Conservation (phyloP, 2,888 invertebrate genomes). For the Caenorhabditis doughertyi region DNA sequence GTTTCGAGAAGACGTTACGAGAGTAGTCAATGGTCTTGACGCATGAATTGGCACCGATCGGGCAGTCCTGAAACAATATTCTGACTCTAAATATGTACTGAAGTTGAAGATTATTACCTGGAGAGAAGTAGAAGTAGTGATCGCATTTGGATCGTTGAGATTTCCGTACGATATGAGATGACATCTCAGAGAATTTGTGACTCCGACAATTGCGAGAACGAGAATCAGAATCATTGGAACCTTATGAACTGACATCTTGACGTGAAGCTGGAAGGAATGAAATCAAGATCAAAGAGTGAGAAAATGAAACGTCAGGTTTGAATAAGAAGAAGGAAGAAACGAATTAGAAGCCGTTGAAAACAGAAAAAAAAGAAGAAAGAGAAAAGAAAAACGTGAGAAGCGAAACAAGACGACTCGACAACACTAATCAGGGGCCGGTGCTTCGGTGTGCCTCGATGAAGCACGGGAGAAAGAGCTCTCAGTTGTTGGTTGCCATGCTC, state of each 20-base stretch:
- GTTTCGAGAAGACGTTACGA: slow-evolving; percentile 56
- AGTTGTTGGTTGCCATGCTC: slow-evolving; percentile 61
- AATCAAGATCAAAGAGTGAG: background rate
- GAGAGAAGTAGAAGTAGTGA: slow-evolving; percentile 57
- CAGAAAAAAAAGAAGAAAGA: slow-evolving; percentile 11
- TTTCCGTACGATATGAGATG: slow-evolving; percentile 51
- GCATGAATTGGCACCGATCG: slow-evolving; percentile 61
- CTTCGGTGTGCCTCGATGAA: slow-evolving; percentile 1
- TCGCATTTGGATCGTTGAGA: slow-evolving; percentile 45
- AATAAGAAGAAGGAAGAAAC: slow-evolving; percentile 19
- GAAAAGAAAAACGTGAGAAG: slow-evolving; percentile 14
- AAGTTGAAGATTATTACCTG: slow-evolving; percentile 36
- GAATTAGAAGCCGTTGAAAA: slow-evolving; percentile 25
- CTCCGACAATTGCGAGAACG: slow-evolving; percentile 18
- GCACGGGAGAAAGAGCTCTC: slow-evolving; percentile 16
- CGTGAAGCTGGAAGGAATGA: background rate
- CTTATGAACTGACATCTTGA: slow-evolving; percentile 7
- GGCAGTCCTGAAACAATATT: slow-evolving; percentile 48
- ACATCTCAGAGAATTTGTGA: slow-evolving; percentile 36
- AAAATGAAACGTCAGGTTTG: background rate
- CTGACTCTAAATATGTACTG: too few species aligned
- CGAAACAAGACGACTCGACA: slow-evolving; percentile 30
- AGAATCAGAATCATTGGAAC: slow-evolving; percentile 10
- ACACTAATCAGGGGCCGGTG: slow-evolving; percentile 45
- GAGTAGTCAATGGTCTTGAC: slow-evolving; percentile 62